Evolutionary conservation across 1,140 invertebrate genomes (phyloP).

Genomic region (Stenopsyche tienmushanensis): DNA sequence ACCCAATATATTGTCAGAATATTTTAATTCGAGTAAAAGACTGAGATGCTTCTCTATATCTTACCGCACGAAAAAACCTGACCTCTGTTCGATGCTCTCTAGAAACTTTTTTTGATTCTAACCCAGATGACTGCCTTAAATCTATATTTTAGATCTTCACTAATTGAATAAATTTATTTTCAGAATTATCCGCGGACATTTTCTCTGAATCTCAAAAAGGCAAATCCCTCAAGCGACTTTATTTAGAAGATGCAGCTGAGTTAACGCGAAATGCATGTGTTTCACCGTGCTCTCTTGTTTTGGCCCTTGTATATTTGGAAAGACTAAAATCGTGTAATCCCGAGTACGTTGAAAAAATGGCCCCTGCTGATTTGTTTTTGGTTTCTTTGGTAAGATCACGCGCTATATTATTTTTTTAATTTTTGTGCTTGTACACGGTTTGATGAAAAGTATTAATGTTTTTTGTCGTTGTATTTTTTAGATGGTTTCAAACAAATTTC

Average conservation of each 20-base stretch:
- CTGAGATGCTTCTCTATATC: too few relatives aligned
- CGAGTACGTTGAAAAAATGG: constrained; percentile 76
- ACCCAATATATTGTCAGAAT: too few relatives aligned
- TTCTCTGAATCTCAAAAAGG: constrained; percentile 71
- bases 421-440: not conserved
- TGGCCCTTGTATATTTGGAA: constrained; percentile 86
- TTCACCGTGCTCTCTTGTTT: constrained; percentile 79
- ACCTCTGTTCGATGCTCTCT: too few relatives aligned
- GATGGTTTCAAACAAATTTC: constrained; percentile 95
- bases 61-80: too few relatives aligned
- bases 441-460: too few relatives aligned
- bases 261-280: constrained; percentile 79
- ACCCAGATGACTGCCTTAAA: too few relatives aligned
- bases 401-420: not conserved
- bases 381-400: constrained; percentile 79
- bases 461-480: too few relatives aligned
- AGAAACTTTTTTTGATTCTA: too few relatives aligned
- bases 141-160: too few relatives aligned
- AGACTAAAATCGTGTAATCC: constrained; percentile 77
- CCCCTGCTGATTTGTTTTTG: constrained; percentile 87
- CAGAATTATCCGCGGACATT: constrained; percentile 80
- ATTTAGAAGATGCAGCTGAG: constrained; percentile 75
- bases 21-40: too few relatives aligned
- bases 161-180: too few relatives aligned
- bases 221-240: constrained; percentile 74